Conservation (phyloP, 2,113 vertebrate species). For the Sterna hirundo region DNA sequence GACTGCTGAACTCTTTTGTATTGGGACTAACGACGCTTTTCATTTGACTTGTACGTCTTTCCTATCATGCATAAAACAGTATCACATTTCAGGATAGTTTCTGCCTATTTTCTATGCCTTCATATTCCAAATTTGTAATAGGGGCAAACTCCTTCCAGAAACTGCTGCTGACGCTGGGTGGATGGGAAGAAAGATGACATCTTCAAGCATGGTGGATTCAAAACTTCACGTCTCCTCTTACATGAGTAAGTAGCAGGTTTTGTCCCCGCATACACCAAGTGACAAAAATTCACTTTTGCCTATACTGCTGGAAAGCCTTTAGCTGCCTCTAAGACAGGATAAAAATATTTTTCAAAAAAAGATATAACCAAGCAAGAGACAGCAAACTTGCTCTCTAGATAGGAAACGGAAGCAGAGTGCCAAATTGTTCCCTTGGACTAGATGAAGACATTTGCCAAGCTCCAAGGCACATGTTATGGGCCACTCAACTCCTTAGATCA, state of each 20-base stretch:
- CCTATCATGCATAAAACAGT: background rate
- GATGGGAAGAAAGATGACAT: background rate
- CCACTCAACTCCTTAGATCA: background rate
- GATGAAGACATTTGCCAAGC: background rate
- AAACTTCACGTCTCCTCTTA: background rate
- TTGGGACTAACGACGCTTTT: background rate
- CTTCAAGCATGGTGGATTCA: rapidly evolving
- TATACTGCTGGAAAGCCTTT: background rate
- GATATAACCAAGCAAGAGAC: background rate
- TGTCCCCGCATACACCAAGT: rapidly evolving
- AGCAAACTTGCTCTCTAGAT: background rate
- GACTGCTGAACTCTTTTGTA: background rate
- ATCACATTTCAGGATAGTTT: background rate
- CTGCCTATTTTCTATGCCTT: background rate
- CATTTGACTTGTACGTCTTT: background rate
- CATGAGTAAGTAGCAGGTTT: background rate
- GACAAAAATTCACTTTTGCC: background rate
- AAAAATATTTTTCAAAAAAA: background rate
- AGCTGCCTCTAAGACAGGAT: background rate
- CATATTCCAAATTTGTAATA: background rate
- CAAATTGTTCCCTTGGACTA: background rate
- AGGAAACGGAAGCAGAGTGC: background rate
- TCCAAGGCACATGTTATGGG: background rate
- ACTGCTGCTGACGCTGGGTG: background rate
- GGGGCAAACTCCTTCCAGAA: background rate